These are phyloP conservation scores for Schizopygopsis pylzovi DNA, from an alignment of 2,797 vertebrate species.

Conservation along the genomic window DNA sequence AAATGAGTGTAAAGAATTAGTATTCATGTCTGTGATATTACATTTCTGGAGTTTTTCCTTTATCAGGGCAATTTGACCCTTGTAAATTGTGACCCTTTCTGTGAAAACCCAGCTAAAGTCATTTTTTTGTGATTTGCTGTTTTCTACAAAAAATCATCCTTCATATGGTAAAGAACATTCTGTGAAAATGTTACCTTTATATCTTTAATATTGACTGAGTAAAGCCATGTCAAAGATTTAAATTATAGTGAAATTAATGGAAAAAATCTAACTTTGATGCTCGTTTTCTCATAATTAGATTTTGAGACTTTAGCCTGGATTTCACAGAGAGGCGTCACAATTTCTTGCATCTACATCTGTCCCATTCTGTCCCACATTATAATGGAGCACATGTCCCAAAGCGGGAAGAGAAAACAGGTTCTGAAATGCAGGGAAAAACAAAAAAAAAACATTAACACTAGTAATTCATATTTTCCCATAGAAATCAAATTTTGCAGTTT, in stretches of 20 bases:
- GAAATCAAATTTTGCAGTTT: not conserved
- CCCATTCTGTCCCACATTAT: not conserved
- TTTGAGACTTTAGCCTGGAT: no score
- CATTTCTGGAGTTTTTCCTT: not conserved
- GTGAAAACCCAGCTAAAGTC: no score
- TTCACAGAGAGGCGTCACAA: no score
- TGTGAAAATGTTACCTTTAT: no score
- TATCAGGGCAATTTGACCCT: not conserved
- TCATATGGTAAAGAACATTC: no score
- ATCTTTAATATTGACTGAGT: no score
- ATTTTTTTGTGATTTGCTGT: no score
- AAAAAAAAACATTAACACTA: not conserved
- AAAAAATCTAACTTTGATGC: no score
- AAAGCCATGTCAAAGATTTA: no score
- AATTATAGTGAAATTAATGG: no score
- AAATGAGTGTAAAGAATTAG: not conserved
- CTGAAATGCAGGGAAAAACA: not conserved
- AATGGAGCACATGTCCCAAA: not conserved
- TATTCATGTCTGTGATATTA: constrained; percentile 22
- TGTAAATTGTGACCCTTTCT: not conserved
- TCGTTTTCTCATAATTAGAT: no score
- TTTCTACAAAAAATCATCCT: no score
- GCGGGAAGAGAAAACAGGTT: not conserved
- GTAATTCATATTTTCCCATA: not conserved
- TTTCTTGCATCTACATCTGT: not conserved